Evolutionary conservation across 2,113 vertebrate species (phyloP).

Genomic region (Pomatostomus ruficeps): DNA sequence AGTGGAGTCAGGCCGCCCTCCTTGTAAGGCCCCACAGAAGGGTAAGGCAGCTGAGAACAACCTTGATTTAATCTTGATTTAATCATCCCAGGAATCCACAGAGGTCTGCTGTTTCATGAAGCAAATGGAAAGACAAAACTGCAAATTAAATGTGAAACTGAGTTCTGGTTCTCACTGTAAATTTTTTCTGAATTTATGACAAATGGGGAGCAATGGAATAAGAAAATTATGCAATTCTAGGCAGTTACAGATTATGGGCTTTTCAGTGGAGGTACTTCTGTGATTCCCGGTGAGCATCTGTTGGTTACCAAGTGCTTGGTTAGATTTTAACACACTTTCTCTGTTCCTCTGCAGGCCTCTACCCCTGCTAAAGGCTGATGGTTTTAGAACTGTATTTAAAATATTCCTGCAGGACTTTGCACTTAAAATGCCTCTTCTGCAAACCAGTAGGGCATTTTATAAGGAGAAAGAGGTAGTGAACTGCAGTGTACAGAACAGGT

Average conservation of each 20-base stretch:
- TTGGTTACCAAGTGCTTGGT: not conserved
- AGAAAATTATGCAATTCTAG: not conserved
- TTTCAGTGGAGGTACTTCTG: not conserved
- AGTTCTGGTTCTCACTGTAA: not conserved
- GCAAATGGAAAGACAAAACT: not conserved
- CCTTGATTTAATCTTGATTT: constrained; percentile 9
- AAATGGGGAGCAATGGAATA: not conserved
- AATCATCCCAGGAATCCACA: not conserved
- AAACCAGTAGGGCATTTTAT: not conserved
- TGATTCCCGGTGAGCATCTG: not conserved
- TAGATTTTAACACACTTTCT: not conserved
- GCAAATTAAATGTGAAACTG: not conserved
- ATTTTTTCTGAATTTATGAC: not conserved
- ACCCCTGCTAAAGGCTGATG: not conserved
- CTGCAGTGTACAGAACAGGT: not conserved
- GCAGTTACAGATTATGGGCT: not conserved
- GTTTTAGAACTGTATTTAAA: not conserved
- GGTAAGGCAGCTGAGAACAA: not conserved
- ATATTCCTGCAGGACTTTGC: not conserved
- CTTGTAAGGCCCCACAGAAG: not conserved
- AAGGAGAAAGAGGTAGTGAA: not conserved
- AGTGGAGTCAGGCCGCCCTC: not conserved
- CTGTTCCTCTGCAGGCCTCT: not conserved
- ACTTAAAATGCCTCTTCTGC: not conserved
- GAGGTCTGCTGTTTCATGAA: not conserved